Conservation (phyloP, 2,797 vertebrate species). For the Artibeus jamaicensis region DNA sequence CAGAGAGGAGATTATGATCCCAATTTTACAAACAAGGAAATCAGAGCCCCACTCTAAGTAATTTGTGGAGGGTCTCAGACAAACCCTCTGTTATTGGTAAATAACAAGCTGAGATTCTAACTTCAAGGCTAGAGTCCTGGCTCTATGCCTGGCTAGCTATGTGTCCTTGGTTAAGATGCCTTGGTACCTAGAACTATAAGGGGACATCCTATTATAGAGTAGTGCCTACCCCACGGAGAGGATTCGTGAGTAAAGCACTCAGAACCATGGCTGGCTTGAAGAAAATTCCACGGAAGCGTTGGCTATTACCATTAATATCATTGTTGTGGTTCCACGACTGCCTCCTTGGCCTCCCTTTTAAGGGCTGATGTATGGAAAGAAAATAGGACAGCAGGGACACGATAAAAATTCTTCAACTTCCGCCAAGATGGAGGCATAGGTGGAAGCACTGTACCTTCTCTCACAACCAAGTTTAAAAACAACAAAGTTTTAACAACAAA, state of each 20-base stretch:
- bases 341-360: background rate
- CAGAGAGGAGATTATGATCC: background rate
- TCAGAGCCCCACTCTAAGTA: background rate
- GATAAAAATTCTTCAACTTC: background rate
- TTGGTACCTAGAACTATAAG: background rate
- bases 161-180: background rate
- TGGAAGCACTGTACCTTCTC: too few relatives aligned
- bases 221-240: background rate
- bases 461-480: too few relatives aligned
- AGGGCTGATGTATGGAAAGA: background rate
- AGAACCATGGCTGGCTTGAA: conserved; percentile 3
- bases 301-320: background rate
- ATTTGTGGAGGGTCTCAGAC: background rate
- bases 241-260: background rate
- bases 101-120: background rate
- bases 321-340: background rate
- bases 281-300: background rate
- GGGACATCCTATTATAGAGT: too few relatives aligned
- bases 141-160: background rate
- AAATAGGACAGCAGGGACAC: background rate
- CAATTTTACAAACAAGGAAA: background rate
- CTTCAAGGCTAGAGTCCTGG: background rate
- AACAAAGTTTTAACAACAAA: too few relatives aligned
- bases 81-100: too few relatives aligned
- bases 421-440: too few relatives aligned